Conservation (phyloP, 2,113 vertebrate species). For the Thalassoma bifasciatum region DNA sequence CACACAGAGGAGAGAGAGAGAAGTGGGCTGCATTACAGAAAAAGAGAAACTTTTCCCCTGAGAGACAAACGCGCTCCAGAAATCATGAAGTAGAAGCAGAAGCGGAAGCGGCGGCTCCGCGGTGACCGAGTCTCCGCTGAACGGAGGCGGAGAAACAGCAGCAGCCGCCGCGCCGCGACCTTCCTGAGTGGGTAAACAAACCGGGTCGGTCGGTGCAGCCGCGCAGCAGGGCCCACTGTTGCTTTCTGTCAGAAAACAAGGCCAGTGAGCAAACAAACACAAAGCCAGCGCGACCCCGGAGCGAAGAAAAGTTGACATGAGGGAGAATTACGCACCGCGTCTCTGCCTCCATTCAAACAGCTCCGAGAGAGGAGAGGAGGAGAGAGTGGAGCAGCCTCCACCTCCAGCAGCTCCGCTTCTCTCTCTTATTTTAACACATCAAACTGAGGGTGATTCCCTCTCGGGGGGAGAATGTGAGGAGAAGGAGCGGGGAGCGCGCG, state of each 20-base stretch:
- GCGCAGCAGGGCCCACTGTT: not conserved
- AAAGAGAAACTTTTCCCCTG: slow-evolving; percentile 58
- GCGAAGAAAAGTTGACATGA: slow-evolving; percentile 44
- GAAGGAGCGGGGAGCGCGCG: fast-evolving
- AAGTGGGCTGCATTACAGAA: slow-evolving; percentile 45
- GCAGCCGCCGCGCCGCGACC: slow-evolving; percentile 17
- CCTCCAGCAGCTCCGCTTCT: no score
- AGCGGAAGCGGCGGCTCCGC: slow-evolving; percentile 40
- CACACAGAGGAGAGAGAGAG: not conserved
- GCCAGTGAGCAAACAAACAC: not conserved
- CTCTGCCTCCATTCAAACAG: slow-evolving; percentile 64
- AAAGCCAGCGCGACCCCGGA: not conserved
- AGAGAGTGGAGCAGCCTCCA: no score
- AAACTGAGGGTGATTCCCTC: no score
- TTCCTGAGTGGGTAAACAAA: slow-evolving; percentile 49
- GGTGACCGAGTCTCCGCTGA: slow-evolving; percentile 10
- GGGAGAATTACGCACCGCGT: slow-evolving; percentile 29
- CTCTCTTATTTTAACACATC: no score
- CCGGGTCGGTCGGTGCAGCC: slow-evolving; percentile 31
- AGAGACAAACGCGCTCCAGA: slow-evolving; percentile 34
- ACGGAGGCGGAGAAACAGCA: slow-evolving; percentile 5
- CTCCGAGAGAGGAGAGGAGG: no score
- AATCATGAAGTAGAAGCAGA: not conserved
- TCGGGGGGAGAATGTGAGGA: not conserved
- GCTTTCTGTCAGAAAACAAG: not conserved